These are phyloP conservation scores for Hyles vespertilio DNA, from an alignment of 1,140 invertebrate genomes.

Conservation along the genomic window DNA sequence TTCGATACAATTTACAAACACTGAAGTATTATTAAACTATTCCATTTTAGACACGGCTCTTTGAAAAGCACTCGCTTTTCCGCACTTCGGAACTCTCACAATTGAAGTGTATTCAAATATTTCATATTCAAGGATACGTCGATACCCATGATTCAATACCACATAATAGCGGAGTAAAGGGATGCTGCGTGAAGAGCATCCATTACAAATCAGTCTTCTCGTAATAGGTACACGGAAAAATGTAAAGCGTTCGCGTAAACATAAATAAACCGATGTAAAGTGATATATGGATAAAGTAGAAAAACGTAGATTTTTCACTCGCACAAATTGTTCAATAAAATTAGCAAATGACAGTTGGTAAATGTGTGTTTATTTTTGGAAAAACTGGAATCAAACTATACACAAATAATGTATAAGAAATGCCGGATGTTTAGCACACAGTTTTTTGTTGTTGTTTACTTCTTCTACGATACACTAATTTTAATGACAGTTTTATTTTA, in stretches of 20 bases:
- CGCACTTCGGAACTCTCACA: too few relatives aligned
- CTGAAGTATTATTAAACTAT: too few relatives aligned
- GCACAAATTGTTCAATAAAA: constrained; percentile 9
- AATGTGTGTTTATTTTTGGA: background rate
- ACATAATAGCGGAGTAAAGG: constrained; percentile 2
- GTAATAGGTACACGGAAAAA: constrained; percentile 9
- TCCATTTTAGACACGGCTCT: too few relatives aligned
- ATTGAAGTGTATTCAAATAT: too few relatives aligned
- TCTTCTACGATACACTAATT: too few relatives aligned
- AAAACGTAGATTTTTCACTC: constrained; percentile 10
- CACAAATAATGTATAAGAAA: too few relatives aligned
- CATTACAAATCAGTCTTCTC: constrained; percentile 2
- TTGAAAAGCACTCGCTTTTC: too few relatives aligned
- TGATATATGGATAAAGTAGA: constrained; percentile 8
- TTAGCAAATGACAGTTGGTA: constrained; percentile 5
- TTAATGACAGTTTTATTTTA: too few relatives aligned
- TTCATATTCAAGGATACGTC: too few relatives aligned
- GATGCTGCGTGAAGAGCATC: background rate
- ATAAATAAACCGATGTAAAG: constrained; percentile 12
- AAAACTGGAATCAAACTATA: background rate
- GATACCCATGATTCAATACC: background rate
- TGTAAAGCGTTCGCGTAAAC: constrained; percentile 11
- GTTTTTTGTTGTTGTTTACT: too few relatives aligned
- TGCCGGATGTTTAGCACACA: too few relatives aligned
- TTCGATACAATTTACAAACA: too few relatives aligned